Base-by-base conservation (phyloP, 2,888 invertebrate genomes). In the Tenthredo amoena region DNA sequence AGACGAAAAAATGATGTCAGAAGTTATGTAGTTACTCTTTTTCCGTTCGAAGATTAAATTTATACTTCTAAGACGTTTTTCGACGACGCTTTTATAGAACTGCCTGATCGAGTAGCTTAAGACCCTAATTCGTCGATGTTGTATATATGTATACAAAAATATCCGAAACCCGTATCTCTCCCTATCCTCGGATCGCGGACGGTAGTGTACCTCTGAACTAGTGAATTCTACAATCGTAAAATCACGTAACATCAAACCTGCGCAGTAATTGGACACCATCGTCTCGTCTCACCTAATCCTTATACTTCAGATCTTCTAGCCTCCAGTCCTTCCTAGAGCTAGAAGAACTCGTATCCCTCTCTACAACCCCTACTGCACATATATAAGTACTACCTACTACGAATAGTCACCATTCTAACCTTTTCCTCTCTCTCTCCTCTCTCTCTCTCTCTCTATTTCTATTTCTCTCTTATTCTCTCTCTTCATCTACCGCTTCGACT, bases 241-340 rank as follows among this genome's bases (percentile, higher is more conserved):
- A 71, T 71, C 37, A 71, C 34, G 71, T 37, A 71, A 71, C 71
- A n/a, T 71, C 31, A 34, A 12, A 34, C 34, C 9, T 26, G 21
- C 26, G 12, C 47, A n/a, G 71, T 71, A 37, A 71, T 71, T 37
- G 34, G 71, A 71, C 34, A 71, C 34, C 71, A 37, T 37, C 71
- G 62, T 26, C 37, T 71, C 71, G 18, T 71, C 34, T 71, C 40
- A 40, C 71, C 71, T 37, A 10, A 40, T 37, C 34, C 71, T 71
- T 34, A 40, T 71, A 71, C 37, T 37, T 18, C 18, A 71, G 71
- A 37, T 71, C 34, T 71, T 37, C 37, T 71, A 18, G 26, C 71
- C 40, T n/a, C 37, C 0, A 71, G 34, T 15, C 26, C 21, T 55
- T n/a, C 2, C 55, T 7, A 55, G 7, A 55, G 55, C n/a, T 55